Conservation (phyloP, 2,113 vertebrate species). For the Spermophilus dauricus region DNA sequence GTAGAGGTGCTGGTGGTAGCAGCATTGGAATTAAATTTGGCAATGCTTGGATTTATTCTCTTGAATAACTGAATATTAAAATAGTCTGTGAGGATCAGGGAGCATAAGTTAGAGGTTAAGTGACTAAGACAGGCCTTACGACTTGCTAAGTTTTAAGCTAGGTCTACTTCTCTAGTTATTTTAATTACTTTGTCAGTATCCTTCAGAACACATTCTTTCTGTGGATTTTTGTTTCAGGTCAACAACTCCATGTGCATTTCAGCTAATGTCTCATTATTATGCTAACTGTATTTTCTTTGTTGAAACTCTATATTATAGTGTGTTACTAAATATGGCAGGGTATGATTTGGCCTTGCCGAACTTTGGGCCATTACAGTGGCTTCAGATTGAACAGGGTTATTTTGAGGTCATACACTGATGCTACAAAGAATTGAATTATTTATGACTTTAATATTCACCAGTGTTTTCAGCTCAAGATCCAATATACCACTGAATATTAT, state of each 20-base stretch:
- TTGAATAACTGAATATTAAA: conserved; percentile 77
- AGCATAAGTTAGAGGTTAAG: conserved; percentile 79
- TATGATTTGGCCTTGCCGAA: conserved; percentile 80
- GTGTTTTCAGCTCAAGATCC: conserved; percentile 78
- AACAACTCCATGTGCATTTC: conserved; percentile 80
- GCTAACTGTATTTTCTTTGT: conserved; percentile 83
- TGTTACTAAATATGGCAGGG: conserved; percentile 81
- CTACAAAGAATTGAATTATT: conserved; percentile 84
- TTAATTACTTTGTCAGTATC: conserved; percentile 83
- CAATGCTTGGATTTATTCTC: conserved; percentile 62
- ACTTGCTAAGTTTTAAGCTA: conserved; percentile 76
- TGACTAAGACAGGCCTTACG: conserved; percentile 79
- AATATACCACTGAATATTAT: conserved; percentile 81
- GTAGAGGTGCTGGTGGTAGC: conserved; percentile 39
- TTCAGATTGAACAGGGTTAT: conserved; percentile 81
- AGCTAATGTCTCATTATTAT: conserved; percentile 84
- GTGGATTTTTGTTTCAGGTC: conserved; percentile 83
- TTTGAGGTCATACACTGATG: conserved; percentile 78
- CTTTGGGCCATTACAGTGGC: conserved; percentile 78
- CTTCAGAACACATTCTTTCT: conserved; percentile 74
- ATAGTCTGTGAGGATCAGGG: conserved; percentile 65
- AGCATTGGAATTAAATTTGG: conserved; percentile 60
- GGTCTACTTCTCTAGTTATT: conserved; percentile 75
- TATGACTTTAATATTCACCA: conserved; percentile 85
- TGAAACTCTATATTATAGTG: conserved; percentile 73